Base-by-base conservation (phyloP, 92 coral and sea anemone species). In the Zoanthus solanderi region DNA sequence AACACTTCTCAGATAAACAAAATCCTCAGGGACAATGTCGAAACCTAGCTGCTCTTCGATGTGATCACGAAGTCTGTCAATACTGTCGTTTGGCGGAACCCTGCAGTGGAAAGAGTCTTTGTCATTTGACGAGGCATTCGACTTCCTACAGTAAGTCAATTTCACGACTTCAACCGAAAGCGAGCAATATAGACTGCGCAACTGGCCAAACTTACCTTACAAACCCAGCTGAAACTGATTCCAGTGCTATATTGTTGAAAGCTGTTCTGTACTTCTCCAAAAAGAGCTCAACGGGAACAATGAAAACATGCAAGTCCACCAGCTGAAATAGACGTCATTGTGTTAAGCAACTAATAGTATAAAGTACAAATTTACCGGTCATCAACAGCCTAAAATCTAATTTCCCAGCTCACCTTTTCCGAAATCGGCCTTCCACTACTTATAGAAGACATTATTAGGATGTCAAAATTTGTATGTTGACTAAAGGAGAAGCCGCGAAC, bases 141-240 rank as follows among this genome's bases (percentile, higher is more conserved):
- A 63, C 69, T 60, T 15, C 66, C 18, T 15, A 2, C 17, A 14
- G 1, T 17, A 63, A 5, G 69, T 4, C 69, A 63, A 60, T 0
- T 60, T 4, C 67, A 3, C 14, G 28, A 60, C 6, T 15, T 32
- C 16, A 17, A 30, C 29, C 11, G 57, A 53, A 32, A 29, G 23
- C 52, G 42, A 9, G 4, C 14, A 56, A 56, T 16, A 52, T n/a
- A 31, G 16, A 15, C n/a, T 28, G 6, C 6, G 3, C 56, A 42
- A 45, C 16, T 2, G 42, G 3, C 42, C 13, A 46, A 18, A 18
- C 72, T 44, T 91, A 97, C 99, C 99, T 94, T 12, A 97, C 99
- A 94, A 97, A 97, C 44, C 99, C 99, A 54, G 99, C 99, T 7
- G 99, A 97, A 34, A 97, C 95, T 0, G 99, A 97, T 86, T 97